Evolutionary conservation across 2,888 invertebrate genomes (phyloP).

Genomic region (Epistrophe grossulariae): DNA sequence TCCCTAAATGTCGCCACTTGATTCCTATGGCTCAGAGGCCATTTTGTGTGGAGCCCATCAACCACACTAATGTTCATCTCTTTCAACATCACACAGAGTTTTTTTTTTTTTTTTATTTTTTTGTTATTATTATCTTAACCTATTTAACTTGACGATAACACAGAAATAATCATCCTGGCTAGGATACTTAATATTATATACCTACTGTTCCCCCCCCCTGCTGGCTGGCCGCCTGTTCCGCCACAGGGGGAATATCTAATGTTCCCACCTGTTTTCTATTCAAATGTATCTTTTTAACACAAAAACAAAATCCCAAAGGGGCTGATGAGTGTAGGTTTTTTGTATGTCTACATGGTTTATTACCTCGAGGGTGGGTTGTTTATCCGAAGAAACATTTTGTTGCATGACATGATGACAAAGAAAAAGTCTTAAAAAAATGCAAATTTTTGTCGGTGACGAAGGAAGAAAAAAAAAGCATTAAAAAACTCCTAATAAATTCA

Average conservation of each 20-base stretch:
- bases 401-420: constrained; percentile 6
- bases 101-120: constrained; percentile 4
- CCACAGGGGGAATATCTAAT: constrained; percentile 26
- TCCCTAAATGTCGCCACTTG: constrained; percentile 59
- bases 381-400: constrained; percentile 13
- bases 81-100: not conserved
- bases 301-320: constrained; percentile 27
- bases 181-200: not conserved
- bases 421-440: not conserved
- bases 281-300: constrained; percentile 25
- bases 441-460: constrained; percentile 12
- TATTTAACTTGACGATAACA: constrained; percentile 58
- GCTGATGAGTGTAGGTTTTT: constrained; percentile 11
- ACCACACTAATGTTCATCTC: constrained; percentile 14
- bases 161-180: constrained; percentile 37
- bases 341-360: constrained; percentile 7
- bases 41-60: constrained; percentile 15
- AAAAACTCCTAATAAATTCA: constrained; percentile 28
- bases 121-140: constrained; percentile 36
- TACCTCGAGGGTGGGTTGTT: constrained; percentile 27
- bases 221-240: too few species aligned
- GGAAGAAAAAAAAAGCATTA: not conserved
- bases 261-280: constrained; percentile 38
- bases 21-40: constrained; percentile 25
- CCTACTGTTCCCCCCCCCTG: not conserved